Conservation (phyloP, 2,888 invertebrate genomes). For the Aspidiotus destructor region DNA sequence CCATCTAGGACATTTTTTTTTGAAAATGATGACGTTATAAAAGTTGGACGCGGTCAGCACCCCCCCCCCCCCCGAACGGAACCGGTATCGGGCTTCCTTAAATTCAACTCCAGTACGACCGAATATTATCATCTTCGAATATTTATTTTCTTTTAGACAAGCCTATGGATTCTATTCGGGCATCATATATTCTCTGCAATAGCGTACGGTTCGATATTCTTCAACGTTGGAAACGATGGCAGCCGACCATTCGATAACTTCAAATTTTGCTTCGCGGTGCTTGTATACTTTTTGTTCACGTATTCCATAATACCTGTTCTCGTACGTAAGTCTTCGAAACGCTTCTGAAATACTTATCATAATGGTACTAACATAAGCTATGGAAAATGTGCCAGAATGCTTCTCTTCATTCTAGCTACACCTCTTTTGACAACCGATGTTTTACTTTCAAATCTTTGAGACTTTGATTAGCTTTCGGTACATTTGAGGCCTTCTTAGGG, state of each 20-base stretch:
- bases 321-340: constrained; percentile 45
- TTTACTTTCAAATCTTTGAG: not conserved
- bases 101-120: not conserved
- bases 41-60: no score
- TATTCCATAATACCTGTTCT: constrained; percentile 53
- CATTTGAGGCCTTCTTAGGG: not conserved
- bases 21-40: no score
- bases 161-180: constrained; percentile 49
- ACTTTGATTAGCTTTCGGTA: not conserved
- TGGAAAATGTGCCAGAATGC: no score
- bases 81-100: no score
- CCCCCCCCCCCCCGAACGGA: no score
- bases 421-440: no score
- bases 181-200: constrained; percentile 50
- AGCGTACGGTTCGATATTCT: constrained; percentile 51
- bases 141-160: constrained; percentile 41
- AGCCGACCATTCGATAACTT: constrained; percentile 49
- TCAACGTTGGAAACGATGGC: constrained; percentile 50
- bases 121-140: not conserved
- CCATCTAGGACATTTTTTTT: no score
- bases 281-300: constrained; percentile 56
- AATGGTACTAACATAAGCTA: no score
- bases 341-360: no score
- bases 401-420: no score
- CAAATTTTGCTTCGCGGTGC: constrained; percentile 51